Conservation (phyloP, 92 coral and sea anemone genomes). For the Heliopora coerulea region DNA sequence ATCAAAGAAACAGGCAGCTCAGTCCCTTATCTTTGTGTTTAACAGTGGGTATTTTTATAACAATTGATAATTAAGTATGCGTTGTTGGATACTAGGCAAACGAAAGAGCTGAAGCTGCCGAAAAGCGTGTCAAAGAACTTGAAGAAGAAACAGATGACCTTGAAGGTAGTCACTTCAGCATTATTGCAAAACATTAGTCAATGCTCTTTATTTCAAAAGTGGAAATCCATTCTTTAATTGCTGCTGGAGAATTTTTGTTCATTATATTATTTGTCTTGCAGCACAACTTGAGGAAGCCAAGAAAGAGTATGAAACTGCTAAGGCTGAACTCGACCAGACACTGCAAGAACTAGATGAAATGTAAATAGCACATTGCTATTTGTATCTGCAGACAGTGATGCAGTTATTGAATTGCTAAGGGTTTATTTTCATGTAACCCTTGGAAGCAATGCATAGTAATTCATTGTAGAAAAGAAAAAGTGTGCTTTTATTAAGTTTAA, state of each 20-base stretch:
- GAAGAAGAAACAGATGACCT: conserved; percentile 80
- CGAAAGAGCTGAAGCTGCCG: conserved; percentile 83
- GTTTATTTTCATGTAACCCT: conserved; percentile 7
- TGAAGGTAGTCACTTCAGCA: conserved; percentile 58
- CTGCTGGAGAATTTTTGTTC: neutral
- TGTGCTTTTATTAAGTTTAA: conserved; percentile 20
- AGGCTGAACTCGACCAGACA: conserved; percentile 81
- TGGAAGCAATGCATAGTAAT: conserved; percentile 29
- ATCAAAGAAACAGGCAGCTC: no score
- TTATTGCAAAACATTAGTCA: neutral
- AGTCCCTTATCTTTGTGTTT: no score
- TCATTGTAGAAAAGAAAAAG: conserved; percentile 36
- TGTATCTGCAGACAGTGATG: neutral
- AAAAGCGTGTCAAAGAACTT: conserved; percentile 63
- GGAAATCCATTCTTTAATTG: neutral
- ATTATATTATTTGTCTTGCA: conserved; percentile 18
- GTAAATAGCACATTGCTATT: conserved; percentile 49
- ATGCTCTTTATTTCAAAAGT: no score
- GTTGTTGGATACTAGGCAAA: conserved; percentile 60
- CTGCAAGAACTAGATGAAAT: conserved; percentile 85
- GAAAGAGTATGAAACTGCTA: conserved; percentile 71
- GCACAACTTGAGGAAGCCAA: conserved; percentile 81
- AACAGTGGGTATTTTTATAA: no score
- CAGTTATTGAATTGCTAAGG: conserved; percentile 6
- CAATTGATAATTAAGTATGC: no score